Conservation (phyloP, 2,797 vertebrate genomes). For the Melanotaenia parkinsoni region DNA sequence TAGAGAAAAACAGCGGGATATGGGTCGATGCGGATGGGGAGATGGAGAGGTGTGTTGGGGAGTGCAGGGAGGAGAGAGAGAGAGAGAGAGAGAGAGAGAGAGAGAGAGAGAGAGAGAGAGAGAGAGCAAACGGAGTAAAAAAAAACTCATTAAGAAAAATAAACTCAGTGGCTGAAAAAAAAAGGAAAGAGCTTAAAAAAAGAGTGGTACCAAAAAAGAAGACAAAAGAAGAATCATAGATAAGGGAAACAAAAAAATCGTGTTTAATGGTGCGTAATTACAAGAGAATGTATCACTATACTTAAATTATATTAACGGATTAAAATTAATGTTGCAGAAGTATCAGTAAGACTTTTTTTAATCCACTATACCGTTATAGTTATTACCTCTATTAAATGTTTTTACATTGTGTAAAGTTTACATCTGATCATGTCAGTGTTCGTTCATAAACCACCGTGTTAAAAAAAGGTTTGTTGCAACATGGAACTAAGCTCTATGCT, state of each 20-base stretch:
- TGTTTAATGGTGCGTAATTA: neutral
- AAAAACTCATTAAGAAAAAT: neutral
- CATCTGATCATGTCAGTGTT: neutral
- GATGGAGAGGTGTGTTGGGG: too few relatives aligned
- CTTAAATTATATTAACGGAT: neutral
- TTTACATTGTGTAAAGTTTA: neutral
- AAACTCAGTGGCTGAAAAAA: too few relatives aligned
- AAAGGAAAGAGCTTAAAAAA: too few relatives aligned
- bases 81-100: neutral
- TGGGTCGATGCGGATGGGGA: neutral
- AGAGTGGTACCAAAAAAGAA: too few relatives aligned
- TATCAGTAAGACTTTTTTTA: too few relatives aligned
- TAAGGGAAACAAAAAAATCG: neutral
- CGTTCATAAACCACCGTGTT: neutral
- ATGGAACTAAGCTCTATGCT: too few relatives aligned
- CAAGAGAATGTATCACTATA: neutral
- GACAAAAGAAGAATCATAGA: neutral
- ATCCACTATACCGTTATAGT: too few relatives aligned
- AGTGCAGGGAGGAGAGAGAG: neutral
- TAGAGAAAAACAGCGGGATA: slow-evolving; percentile 13
- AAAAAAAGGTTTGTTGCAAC: too few relatives aligned
- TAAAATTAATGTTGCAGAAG: neutral
- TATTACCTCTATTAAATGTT: neutral
- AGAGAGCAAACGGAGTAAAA: neutral
- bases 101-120: too few relatives aligned